phyloP scores from a whole-genome alignment of 1,140 invertebrate species.

The Pseudomyrmex cubaensis region DNA sequence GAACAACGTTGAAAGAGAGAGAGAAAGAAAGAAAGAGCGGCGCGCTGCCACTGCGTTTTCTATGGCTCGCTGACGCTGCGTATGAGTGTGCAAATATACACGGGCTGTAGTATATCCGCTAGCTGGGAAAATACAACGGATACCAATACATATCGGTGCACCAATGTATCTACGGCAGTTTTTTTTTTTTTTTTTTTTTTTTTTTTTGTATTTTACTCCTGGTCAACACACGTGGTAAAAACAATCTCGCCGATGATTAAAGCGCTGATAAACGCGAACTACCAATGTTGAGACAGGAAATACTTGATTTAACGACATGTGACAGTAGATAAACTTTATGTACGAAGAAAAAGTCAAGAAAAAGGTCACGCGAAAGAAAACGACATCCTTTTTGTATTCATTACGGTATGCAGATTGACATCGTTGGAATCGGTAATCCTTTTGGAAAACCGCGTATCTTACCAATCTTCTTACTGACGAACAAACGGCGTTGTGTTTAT shows the following conservation, averaged over 20 bases:
- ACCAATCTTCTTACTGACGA: constrained; percentile 15
- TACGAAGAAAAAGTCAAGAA: constrained; percentile 59
- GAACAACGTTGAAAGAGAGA: constrained; percentile 36
- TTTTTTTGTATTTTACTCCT: constrained; percentile 3
- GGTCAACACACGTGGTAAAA: neutral
- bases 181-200: neutral
- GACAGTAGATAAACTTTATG: neutral
- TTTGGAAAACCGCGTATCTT: constrained; percentile 43
- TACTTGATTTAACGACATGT: no score
- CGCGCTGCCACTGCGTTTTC: constrained; percentile 8
- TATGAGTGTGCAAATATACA: constrained; percentile 16
- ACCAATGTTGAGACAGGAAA: neutral
- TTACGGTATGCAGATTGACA: constrained; percentile 62
- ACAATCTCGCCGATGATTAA: neutral
- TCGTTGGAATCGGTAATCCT: constrained; percentile 64
- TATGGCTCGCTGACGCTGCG: neutral
- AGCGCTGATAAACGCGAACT: neutral
- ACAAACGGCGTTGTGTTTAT: neutral
- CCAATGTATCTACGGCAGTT: neutral
- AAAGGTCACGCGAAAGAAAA: constrained; percentile 62
- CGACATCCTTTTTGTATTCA: constrained; percentile 42
- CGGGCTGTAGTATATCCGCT: neutral
- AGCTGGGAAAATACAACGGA: constrained; percentile 24
- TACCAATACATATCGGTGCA: neutral
- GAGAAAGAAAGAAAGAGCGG: neutral